Base-by-base conservation (phyloP, 2,113 vertebrate genomes). In the Proterorhinus semilunaris region DNA sequence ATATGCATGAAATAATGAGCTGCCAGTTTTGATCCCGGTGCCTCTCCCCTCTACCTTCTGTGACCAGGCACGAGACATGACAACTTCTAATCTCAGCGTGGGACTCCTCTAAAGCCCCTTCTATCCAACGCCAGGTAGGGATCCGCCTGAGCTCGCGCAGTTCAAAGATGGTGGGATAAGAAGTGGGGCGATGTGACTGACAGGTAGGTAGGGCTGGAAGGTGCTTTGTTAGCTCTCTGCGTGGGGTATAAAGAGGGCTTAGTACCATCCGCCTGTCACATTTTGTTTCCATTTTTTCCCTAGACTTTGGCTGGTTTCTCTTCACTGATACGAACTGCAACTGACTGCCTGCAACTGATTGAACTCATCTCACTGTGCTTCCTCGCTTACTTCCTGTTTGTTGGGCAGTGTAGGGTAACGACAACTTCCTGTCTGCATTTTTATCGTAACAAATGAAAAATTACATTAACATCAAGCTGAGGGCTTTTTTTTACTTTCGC, bases 61-160 rank as follows among this genome's bases (percentile, higher is more conserved):
- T 70, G 82, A 80, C 64, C 74, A 76, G 79, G 74, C 68, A 75
- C 68, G 80, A 84, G 87, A 91, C 85, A 83, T 90, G 90, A 91
- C 91, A 89, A 89, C 80, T 91, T 91, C 90, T 93, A 90, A 92
- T 92, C 91, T 88, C 83, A 88, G 67, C 82, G 71, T 82, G 83
- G 82, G 88, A 88, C 85, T 82, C 75, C 74, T 83, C 85, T 83
- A 86, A 91, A 92, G 81, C 89, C 83, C 70, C 83, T 90, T 90
- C 91, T 79, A 90, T 90, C 84, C 83, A 59, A 72, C 89, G 78
- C 80, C 83, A 71, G 78, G 82, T 67, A 80, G 83, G 80, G 87
- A 90, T 91, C 88, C 88, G 79, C 83, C 76, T 80, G 79, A 85
- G 88, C 87, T 92, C 90, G 92, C 92, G 79, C 90, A 90, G 88